These are phyloP conservation scores for Pocillopora damicornis DNA, from an alignment of 64 coral and sea anemone genomes.

Conservation along the genomic window DNA sequence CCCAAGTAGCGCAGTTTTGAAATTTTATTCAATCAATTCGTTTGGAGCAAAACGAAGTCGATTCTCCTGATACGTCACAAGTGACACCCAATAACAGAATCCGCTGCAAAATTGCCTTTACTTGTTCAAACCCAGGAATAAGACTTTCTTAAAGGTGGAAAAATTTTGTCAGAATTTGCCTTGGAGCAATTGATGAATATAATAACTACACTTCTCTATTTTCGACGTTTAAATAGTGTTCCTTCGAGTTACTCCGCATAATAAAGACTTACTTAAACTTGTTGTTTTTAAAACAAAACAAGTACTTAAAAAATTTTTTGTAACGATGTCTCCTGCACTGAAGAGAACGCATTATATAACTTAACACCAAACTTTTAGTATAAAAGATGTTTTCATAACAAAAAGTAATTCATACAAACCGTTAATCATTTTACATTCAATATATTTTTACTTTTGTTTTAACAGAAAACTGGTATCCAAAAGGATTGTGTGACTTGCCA, in stretches of 20 bases:
- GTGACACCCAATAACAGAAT: not conserved
- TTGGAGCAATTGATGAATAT: not conserved
- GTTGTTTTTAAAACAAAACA: constrained; percentile 43
- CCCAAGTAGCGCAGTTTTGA: not conserved
- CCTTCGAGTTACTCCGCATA: not conserved
- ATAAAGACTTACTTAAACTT: not conserved
- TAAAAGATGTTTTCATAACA: constrained; percentile 35
- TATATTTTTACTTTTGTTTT: not conserved
- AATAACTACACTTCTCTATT: not conserved
- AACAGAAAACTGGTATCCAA: not conserved
- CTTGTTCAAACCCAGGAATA: not conserved
- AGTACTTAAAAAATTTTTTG: not conserved
- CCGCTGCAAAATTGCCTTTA: not conserved
- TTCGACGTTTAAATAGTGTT: not conserved
- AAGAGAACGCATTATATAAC: constrained; percentile 4
- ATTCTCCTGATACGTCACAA: not conserved
- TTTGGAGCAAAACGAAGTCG: not conserved
- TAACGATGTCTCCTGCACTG: constrained; percentile 11
- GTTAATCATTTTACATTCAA: too few relatives aligned
- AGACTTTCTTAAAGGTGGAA: not conserved
- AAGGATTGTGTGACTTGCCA: not conserved
- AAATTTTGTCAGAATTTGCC: not conserved
- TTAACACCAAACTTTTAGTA: constrained; percentile 39
- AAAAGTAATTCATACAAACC: constrained; percentile 14
- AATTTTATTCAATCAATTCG: constrained; percentile 24